These are phyloP conservation scores for Abramis brama DNA, from an alignment of 2,113 vertebrate species.

Conservation along the genomic window DNA sequence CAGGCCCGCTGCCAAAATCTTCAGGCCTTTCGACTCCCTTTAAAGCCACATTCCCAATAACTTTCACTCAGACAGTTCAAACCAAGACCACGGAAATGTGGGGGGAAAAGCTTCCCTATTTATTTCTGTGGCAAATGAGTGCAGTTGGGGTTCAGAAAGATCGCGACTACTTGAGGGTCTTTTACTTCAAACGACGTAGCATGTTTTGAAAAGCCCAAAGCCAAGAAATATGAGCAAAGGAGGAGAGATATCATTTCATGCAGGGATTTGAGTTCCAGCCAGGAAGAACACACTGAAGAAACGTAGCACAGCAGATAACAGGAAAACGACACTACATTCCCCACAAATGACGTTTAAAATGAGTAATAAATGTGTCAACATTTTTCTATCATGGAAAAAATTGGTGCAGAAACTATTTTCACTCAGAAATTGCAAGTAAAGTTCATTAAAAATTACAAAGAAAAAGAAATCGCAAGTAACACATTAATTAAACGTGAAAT, in stretches of 20 bases:
- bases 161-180: neutral
- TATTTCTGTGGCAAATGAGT: neutral
- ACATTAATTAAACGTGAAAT: neutral
- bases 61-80: slow-evolving; percentile 68
- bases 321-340: neutral
- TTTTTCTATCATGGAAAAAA: neutral
- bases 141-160: neutral
- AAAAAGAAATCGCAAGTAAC: neutral
- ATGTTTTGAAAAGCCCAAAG: neutral
- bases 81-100: slow-evolving; percentile 37
- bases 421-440: neutral
- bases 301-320: neutral
- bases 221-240: slow-evolving; percentile 7
- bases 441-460: neutral
- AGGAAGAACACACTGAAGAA: slow-evolving; percentile 7
- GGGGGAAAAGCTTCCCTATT: neutral
- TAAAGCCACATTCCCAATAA: slow-evolving; percentile 44
- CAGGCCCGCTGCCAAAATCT: slow-evolving; percentile 84
- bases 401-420: neutral
- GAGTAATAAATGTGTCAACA: neutral
- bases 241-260: slow-evolving; percentile 19
- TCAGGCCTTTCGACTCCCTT: slow-evolving; percentile 70
- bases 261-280: neutral
- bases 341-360: neutral
- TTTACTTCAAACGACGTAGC: neutral